phyloP scores from a whole-genome alignment of 37 sponge, comb jelly and placozoan genomes.

The Agelas oroides region DNA sequence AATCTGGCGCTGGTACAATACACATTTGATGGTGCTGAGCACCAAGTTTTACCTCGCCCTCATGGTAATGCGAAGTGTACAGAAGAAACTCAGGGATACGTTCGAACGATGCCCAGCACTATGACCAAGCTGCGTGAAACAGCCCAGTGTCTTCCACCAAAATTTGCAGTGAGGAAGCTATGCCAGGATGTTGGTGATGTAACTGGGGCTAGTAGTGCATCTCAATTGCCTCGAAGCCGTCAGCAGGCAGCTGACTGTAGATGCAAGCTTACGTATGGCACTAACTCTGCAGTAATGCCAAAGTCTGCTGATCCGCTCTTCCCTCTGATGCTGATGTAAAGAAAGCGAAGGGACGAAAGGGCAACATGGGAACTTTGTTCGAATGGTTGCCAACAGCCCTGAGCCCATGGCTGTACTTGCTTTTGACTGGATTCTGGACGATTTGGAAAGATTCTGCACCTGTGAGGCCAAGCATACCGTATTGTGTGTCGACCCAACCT shows the following conservation, averaged over 20 bases:
- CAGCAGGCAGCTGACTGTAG: constrained; percentile 32
- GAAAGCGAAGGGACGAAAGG: constrained; percentile 21
- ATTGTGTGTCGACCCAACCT: constrained; percentile 48
- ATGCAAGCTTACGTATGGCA: background rate
- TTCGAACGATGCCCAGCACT: constrained; percentile 33
- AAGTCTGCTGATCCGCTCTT: background rate
- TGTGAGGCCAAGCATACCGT: background rate
- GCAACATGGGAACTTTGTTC: constrained; percentile 1
- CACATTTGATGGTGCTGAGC: constrained; percentile 3
- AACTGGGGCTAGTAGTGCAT: background rate
- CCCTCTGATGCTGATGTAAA: constrained; percentile 44
- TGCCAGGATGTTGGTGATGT: constrained; percentile 5
- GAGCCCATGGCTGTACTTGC: constrained; percentile 34
- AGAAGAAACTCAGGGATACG: background rate
- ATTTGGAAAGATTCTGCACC: constrained; percentile 45
- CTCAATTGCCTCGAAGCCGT: constrained; percentile 15
- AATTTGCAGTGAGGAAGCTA: constrained; percentile 2
- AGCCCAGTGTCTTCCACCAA: background rate
- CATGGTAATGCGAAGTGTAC: constrained; percentile 27
- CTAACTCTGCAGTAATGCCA: too few relatives aligned
- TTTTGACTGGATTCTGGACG: constrained; percentile 39
- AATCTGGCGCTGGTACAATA: constrained; percentile 34
- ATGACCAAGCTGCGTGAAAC: constrained; percentile 1
- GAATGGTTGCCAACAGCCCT: constrained; percentile 16
- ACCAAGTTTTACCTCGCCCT: constrained; percentile 9